Base-by-base conservation (phyloP, 2,888 invertebrate species). In the Gandaritis pyraliata region DNA sequence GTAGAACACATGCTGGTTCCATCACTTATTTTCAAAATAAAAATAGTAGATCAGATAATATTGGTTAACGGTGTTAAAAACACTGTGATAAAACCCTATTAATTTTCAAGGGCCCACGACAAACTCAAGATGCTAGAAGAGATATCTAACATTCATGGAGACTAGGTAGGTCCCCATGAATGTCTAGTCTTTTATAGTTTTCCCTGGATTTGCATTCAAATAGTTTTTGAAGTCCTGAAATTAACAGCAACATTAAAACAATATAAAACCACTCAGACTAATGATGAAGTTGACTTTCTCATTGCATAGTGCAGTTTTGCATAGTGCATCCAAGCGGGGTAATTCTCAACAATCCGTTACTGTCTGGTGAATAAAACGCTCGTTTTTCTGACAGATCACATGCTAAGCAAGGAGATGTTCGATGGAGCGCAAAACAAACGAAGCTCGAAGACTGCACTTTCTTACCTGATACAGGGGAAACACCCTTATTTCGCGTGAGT, bases 361-460 rank as follows among this genome's bases (percentile, higher is more conserved):
- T 51, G 59, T 59, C 61, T 57, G 54, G 15, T 55, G 57, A 63
- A 62, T 67, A 61, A 69, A 69, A 62, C 41, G 48, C 41, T 46
- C 53, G 48, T 69, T 65, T 58, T 6, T 50, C 39, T 39, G 16
- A 50, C 62, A 90, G 89, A 85, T 76, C 85, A 86, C 69, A 86
- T 88, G 85, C 71, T 90, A 64, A 88, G 80, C 68, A 88, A 88
- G 72, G 87, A 88, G 54, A 57, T 76, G 36, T 75, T 73, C 70
- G 78, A 74, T 15, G 77, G 43, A 18, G 68, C 61, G 0, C 64
- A 75, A 0, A 72, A 69, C 23, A 91, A 92, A 66, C 81, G 90
- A 0, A 83, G 85, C 53, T 88, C 90, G 0, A 91, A 90, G 68
- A 80, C 88, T 5, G 90, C 88, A 0, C 73, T 90, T 7, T 89